Evolutionary conservation across 2,888 invertebrate species (phyloP), one percentile per base, ranked within the genome.

Genomic region (Galerucella calmariensis): DNA sequence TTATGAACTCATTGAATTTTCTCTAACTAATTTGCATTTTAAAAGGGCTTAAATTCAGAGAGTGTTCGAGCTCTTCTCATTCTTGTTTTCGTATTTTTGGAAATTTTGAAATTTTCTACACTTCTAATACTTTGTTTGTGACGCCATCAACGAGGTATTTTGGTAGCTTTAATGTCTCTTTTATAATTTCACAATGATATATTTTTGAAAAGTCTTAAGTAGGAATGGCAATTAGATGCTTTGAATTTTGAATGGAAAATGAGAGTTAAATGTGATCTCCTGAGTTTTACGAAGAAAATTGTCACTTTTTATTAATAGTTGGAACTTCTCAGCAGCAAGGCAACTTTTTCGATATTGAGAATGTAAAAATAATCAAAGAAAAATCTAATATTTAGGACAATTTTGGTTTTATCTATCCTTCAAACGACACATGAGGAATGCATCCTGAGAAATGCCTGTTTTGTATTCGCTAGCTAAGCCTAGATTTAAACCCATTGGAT

Each of bases 1-100:
- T 61, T 74, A 67, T 67, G 62, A 67, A 71, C 62, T 56, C 53
- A 74, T 70, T 74, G 74, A 74, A 74, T 74, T 74, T 63, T 56
- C 67, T 56, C 11, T 44, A 35, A 71, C 67, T 53, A 70, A 74
- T 74, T 74, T 74, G 44, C 74, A 74, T 74, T 74, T 74, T 67
- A 74, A 71, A 74, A 62, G 62, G 51, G 71, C 27, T 69, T 56
- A 67, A 67, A 74, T 71, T 74, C 56, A 56, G 71, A 69, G 69
- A 69, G 73, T 74, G 71, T 71, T 74, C 67, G 71, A 67, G 67
- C 44, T 24, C n/a, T 53, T 65, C 58, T 35, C 66, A 11, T 44
- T 46, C 44, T 65, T 41, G 20, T 65, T 65, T 46, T 63, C 5
- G 2, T 63, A 10, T 58, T 66, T 58, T 67, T 62, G 63, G 11